Conservation (phyloP, 2,888 invertebrate species). For the Lycophotia porphyrea region DNA sequence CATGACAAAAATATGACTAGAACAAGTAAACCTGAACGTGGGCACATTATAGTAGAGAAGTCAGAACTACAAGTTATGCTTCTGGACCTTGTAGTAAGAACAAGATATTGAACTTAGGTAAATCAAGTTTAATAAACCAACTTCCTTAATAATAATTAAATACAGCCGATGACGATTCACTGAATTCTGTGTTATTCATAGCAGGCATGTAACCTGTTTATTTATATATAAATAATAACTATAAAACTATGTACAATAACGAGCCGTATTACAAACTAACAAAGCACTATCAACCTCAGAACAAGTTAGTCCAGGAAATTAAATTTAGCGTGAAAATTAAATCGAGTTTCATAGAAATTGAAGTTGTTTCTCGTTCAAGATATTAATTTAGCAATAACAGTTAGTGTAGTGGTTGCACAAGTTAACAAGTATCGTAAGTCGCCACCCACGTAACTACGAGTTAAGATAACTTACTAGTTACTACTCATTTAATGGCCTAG, state of each 20-base stretch:
- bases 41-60: background rate
- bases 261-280: constrained; percentile 6
- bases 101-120: background rate
- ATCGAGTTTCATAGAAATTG: constrained; percentile 47
- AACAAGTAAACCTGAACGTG: background rate
- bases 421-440: constrained; percentile 36
- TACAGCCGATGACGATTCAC: background rate
- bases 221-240: constrained; percentile 1
- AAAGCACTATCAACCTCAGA: constrained; percentile 4
- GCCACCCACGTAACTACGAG: constrained; percentile 51
- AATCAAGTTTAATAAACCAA: background rate
- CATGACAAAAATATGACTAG: background rate
- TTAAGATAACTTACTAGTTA: constrained; percentile 38
- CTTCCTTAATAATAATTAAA: background rate
- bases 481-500: constrained; percentile 36
- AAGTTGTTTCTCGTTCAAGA: constrained; percentile 34
- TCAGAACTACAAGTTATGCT: background rate
- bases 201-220: background rate
- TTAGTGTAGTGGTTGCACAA: constrained; percentile 45
- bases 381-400: constrained; percentile 63
- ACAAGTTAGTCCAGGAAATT: constrained; percentile 54
- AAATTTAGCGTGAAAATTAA: constrained; percentile 43
- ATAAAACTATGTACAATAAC: constrained; percentile 1
- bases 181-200: background rate
- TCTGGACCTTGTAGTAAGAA: background rate